Base-by-base conservation (phyloP, 2,113 vertebrate species). In the Phocoena sinus region DNA sequence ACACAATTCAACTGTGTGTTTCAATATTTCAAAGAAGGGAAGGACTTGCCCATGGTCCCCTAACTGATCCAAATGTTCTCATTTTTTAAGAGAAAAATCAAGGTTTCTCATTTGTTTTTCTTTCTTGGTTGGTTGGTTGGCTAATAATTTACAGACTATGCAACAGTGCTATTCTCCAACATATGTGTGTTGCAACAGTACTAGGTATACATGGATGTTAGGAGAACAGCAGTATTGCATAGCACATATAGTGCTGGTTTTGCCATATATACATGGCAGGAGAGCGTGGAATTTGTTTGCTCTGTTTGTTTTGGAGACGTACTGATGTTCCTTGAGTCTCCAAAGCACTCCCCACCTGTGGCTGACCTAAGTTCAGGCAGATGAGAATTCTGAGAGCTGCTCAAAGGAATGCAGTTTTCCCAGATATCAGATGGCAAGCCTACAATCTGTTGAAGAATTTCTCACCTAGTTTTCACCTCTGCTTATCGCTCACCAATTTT, bases 401-500 rank as follows among this genome's bases (percentile, higher is more conserved):
- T 18, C 13, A 47, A 73, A 91, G 79, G 71, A 56, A 63, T 5
- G 4, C 17, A 65, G 26, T n/a, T 82, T 81, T 73, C 62, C 81
- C 73, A 71, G 77, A 11, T 53, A 89, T 47, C 87, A 92, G 53
- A 62, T 41, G 63, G 71, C 63, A 89, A 83, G 63, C 6, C 74
- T 67, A 83, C 17, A 82, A 15, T 92, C 76, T 74, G 53, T 31
- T 63, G 36, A 95, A 95, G 85, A 94, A 96, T 94, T 93, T 95
- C 82, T 97, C 97, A 91, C 94, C 88, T 62, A 93, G 85, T 92
- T 95, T 92, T 91, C 91, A 96, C 82, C 79, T 92, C 90, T 63
- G 71, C 18, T 70, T 68, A 80, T 70, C 15, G 68, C 58, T 95
- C 9, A 26, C 50, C 58, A 65, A 81, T 96, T 93, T 87, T 87